A percentile compares a stretch with the other conserved stretches of the same genome.
Evolutionary conservation across 2,888 invertebrate genomes (phyloP).

Genomic region (Griposia aprilina): DNA sequence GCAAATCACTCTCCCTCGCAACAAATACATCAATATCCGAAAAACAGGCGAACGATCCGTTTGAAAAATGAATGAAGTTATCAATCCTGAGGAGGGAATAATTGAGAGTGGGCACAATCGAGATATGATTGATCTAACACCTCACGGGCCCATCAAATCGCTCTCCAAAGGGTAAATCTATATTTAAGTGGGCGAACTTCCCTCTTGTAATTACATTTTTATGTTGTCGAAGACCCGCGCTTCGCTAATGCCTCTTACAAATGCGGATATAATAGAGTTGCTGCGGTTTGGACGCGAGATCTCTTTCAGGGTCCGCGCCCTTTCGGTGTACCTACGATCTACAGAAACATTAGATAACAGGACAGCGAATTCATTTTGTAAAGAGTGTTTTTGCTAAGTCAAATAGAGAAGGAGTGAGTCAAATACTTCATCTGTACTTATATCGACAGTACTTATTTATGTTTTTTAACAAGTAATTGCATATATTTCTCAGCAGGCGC

Average conservation of each 20-base stretch:
- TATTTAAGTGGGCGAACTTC: slow-evolving; percentile 87
- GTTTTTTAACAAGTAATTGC: slow-evolving; percentile 42
- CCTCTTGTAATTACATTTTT: slow-evolving; percentile 89
- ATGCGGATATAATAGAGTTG: slow-evolving; percentile 85
- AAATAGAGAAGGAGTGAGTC: slow-evolving; percentile 5
- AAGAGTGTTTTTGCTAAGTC: slow-evolving; percentile 34
- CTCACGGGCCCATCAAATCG: slow-evolving; percentile 84
- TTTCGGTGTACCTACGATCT: slow-evolving; percentile 42
- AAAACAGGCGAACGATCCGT: slow-evolving; percentile 60
- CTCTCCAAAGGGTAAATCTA: slow-evolving; percentile 89
- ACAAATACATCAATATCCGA: slow-evolving; percentile 68
- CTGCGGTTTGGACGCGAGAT: slow-evolving; percentile 70
- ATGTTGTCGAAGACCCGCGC: slow-evolving; percentile 81
- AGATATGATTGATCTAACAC: slow-evolving; percentile 89
- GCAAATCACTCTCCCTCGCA: slow-evolving; percentile 62
- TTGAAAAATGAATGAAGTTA: slow-evolving; percentile 88
- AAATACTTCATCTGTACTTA: neutral
- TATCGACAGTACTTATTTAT: neutral
- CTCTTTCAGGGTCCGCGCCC: slow-evolving; percentile 68
- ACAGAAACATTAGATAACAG: slow-evolving; percentile 54
- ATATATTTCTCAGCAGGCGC: slow-evolving; percentile 25
- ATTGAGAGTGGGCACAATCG: slow-evolving; percentile 86
- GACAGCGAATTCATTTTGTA: slow-evolving; percentile 38
- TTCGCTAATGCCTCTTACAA: slow-evolving; percentile 84
- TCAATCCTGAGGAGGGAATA: slow-evolving; percentile 83